phyloP scores from a whole-genome alignment of 1,140 invertebrate species.

The Apocrypta bakeri region DNA sequence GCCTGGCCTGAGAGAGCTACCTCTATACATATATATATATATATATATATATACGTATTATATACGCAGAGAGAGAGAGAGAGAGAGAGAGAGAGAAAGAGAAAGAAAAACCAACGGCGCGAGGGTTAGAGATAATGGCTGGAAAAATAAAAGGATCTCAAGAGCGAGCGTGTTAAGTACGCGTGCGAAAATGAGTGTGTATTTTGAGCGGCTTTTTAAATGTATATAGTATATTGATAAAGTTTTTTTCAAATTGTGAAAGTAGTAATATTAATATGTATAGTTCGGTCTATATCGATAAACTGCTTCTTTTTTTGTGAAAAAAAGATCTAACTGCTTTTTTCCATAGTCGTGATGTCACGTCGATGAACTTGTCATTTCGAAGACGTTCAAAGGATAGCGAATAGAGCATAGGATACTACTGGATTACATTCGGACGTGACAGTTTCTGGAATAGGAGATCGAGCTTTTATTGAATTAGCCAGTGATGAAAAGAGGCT shows the following conservation, averaged over 20 bases:
- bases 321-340: no score
- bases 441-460: neutral
- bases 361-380: neutral
- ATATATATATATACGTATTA: neutral
- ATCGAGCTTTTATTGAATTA: neutral
- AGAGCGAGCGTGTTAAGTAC: neutral
- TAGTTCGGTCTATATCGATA: no score
- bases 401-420: neutral
- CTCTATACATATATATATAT: neutral
- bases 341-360: no score
- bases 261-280: no score
- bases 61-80: neutral
- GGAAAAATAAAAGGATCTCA: neutral
- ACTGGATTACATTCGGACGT: neutral
- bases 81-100: no score
- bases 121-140: constrained; percentile 9
- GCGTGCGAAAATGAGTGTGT: neutral
- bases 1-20: neutral
- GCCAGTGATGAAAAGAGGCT: neutral
- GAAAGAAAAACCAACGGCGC: neutral
- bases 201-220: neutral
- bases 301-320: no score
- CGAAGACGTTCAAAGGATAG: neutral
- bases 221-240: neutral
- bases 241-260: no score